Evolutionary conservation across 2,113 vertebrate genomes (phyloP), one percentile per base, ranked within the genome.

Genomic region (Balaenoptera acutorostrata): DNA sequence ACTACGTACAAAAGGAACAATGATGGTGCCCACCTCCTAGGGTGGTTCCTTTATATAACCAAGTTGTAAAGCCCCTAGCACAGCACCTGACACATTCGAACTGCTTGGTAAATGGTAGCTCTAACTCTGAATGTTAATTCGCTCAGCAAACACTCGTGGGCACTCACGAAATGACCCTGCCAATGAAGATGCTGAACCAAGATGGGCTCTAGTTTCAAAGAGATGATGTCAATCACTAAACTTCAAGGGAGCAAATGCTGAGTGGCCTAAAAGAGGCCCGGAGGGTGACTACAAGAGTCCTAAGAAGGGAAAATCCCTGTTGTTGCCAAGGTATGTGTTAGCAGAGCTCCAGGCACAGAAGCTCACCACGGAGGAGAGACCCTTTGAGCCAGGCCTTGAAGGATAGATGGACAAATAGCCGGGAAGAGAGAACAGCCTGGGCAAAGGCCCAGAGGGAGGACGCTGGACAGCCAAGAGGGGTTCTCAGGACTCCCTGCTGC

Each of bases 401-500:
- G 29, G 23, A 52, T 8, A 86, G 0, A 2, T 10, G 20, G 21
- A 95, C 69, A 44, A 41, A n/a, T 29, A 44, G 15, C n/a, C 20
- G 3, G 23, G 55, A 88, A 75, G 63, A 88, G 8, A 75, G 64
- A 74, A 52, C 39, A 68, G 63, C 57, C 82, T 39, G 36, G 57
- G 29, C 25, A 25, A 77, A 85, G 95, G 21, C 72, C 85, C 66
- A 57, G 29, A 20, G 41, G 21, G 21, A 92, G 78, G 13, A 49
- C 5, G 8, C 64, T 49, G 46, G 12, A 2, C 49, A 23, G 10
- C 39, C 55, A 20, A 5, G 36, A 44, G n/a, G n/a, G 72, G 8
- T 18, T 55, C 86, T 52, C 23, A 14, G 90, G 49, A 87, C 88
- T 93, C 93, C 96, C 57, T 93, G 83, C 82, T 96, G 97, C 95